Percentiles rank a stretch among this genome's conserved stretches.
Evolutionary conservation across 2,797 vertebrate genomes (phyloP).

Genomic region (Pipistrellus pipistrellus): DNA sequence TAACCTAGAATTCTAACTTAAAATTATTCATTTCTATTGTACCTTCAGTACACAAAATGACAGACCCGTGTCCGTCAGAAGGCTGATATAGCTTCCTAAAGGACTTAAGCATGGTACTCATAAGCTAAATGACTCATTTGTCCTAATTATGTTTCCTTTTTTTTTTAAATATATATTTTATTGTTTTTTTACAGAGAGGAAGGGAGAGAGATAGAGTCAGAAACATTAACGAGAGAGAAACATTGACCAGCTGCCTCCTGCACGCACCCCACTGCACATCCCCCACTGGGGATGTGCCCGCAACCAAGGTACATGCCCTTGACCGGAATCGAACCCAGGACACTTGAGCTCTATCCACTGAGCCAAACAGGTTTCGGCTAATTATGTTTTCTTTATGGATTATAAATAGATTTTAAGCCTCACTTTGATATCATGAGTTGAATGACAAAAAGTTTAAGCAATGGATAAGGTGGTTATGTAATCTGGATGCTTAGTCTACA

Average conservation of each 20-base stretch:
- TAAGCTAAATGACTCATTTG: slow-evolving; percentile 55
- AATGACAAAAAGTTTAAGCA: slow-evolving; percentile 49
- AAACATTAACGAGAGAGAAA: too few species aligned
- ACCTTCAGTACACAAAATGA: slow-evolving; percentile 70
- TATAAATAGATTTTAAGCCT: slow-evolving; percentile 44
- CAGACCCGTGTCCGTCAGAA: neutral
- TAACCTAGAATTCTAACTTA: slow-evolving; percentile 65
- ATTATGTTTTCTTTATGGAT: slow-evolving; percentile 68
- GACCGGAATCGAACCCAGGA: too few species aligned
- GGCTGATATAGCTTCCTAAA: neutral
- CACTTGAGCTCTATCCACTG: too few species aligned
- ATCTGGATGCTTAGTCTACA: neutral
- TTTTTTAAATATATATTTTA: too few species aligned
- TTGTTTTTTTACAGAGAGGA: too few species aligned
- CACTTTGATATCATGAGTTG: slow-evolving; percentile 49
- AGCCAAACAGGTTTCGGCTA: neutral
- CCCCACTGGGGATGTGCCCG: too few species aligned
- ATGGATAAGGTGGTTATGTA: neutral
- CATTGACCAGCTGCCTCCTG: too few species aligned
- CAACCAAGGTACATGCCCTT: too few species aligned
- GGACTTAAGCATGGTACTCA: neutral
- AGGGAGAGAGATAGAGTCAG: too few species aligned
- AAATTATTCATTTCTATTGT: slow-evolving; percentile 67
- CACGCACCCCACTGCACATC: too few species aligned
- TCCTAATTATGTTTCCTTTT: slow-evolving; percentile 67